Conservation (phyloP, 2,113 vertebrate genomes). For the Micronisus gabar region DNA sequence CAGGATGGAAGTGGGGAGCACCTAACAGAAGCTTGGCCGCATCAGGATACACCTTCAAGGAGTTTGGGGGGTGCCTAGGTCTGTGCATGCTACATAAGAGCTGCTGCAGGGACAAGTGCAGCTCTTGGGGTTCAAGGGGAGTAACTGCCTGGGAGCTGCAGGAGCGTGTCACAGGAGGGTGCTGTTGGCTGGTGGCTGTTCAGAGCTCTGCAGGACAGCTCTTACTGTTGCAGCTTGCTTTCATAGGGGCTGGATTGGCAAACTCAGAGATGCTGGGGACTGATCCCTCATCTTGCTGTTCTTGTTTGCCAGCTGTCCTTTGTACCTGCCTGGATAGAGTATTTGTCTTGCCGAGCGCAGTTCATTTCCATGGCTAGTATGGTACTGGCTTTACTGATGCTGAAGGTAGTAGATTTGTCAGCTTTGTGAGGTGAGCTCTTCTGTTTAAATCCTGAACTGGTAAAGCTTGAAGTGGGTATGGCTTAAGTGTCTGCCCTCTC, state of each 20-base stretch:
- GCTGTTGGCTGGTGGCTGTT: background rate
- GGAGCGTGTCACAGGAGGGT: background rate
- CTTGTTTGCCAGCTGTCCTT: background rate
- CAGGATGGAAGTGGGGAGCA: conserved; percentile 59
- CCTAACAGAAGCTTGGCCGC: conserved; percentile 57
- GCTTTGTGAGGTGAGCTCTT: background rate
- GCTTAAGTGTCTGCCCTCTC: background rate
- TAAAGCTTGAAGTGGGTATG: background rate
- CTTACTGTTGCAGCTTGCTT: background rate
- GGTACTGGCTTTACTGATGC: background rate
- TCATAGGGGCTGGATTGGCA: background rate
- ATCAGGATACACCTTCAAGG: background rate
- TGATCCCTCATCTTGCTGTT: background rate
- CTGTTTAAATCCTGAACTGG: background rate
- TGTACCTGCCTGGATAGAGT: background rate
- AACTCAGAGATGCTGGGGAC: background rate
- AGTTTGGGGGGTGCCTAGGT: background rate
- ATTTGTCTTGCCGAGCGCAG: background rate
- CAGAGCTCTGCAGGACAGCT: background rate
- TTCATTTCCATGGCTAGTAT: background rate
- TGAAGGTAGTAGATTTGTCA: background rate
- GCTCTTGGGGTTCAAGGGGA: background rate
- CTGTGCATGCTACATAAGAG: fast-evolving
- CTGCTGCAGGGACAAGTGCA: background rate
- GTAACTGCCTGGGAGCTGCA: background rate